Evolutionary conservation across 2,113 vertebrate genomes (phyloP).

Genomic region (Mustela lutreola): DNA sequence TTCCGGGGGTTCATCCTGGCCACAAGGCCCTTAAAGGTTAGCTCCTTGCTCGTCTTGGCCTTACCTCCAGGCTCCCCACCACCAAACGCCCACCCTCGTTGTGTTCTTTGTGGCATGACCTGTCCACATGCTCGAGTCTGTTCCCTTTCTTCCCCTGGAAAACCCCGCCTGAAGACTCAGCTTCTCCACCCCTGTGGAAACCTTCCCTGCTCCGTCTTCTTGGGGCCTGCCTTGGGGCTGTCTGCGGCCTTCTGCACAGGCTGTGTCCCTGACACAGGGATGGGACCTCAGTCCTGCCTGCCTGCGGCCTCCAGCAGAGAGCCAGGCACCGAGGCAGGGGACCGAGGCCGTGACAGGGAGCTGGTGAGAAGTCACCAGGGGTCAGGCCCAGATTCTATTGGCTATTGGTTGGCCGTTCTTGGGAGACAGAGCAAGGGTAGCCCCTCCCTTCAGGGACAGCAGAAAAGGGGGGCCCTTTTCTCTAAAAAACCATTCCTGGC

Average conservation of each 20-base stretch:
- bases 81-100: fast-evolving
- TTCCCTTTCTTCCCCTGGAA: neutral
- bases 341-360: neutral
- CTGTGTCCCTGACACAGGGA: neutral
- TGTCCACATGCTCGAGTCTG: neutral
- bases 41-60: fast-evolving
- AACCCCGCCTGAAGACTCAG: neutral
- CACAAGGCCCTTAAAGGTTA: neutral
- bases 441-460: neutral
- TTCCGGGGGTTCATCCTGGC: neutral
- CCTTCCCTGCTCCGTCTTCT: neutral
- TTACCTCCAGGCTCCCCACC: neutral
- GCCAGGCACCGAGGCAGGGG: neutral
- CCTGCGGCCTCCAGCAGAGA: neutral
- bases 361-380: neutral
- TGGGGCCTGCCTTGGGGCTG: fast-evolving
- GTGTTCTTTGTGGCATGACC: neutral
- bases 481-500: neutral
- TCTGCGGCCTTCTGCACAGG: fast-evolving
- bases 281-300: neutral
- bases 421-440: neutral
- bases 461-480: neutral
- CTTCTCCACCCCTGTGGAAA: neutral
- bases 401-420: neutral
- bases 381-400: neutral